phyloP scores from a whole-genome alignment of 2,888 invertebrate genomes.

The Drosophila peninsularis region DNA sequence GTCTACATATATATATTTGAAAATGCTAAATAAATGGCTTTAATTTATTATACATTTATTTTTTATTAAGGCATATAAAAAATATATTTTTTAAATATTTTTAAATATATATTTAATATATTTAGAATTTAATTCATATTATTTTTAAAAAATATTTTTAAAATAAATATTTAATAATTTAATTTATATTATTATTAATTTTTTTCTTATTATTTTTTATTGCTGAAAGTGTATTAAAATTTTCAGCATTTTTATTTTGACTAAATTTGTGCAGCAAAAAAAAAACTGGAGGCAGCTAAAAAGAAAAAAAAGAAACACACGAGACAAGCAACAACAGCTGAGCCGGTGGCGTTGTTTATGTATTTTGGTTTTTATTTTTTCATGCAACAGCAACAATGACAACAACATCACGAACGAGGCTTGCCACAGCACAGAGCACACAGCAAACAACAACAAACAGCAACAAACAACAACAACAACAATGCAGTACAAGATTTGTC shows the following conservation, averaged over 20 bases:
- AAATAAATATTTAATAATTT: too few species aligned
- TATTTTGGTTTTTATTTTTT: constrained; percentile 58
- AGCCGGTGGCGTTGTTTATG: constrained; percentile 58
- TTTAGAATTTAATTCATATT: too few species aligned
- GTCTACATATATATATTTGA: too few species aligned
- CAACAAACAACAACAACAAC: constrained; percentile 29
- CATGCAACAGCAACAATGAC: constrained; percentile 50
- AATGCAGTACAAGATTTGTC: constrained; percentile 64
- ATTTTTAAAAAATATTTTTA: too few species aligned
- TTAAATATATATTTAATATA: too few species aligned
- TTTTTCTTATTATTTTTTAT: background rate
- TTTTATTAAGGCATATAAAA: too few species aligned
- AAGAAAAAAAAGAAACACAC: constrained; percentile 25
- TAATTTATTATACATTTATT: too few species aligned
- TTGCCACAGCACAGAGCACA: constrained; percentile 34
- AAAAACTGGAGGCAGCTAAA: constrained; percentile 28
- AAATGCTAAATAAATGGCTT: too few species aligned
- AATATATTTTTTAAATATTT: too few species aligned
- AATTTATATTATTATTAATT: too few species aligned
- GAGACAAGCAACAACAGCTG: constrained; percentile 35
- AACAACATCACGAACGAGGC: constrained; percentile 39
- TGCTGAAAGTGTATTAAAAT: constrained; percentile 29
- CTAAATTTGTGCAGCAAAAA: background rate
- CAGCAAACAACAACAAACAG: background rate
- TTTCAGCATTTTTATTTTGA: constrained; percentile 1